Percentiles rank a stretch among this genome's conserved stretches.
These are phyloP conservation scores for Atrichornis clamosus DNA, from an alignment of 2,113 vertebrate species.

Conservation along the genomic window DNA sequence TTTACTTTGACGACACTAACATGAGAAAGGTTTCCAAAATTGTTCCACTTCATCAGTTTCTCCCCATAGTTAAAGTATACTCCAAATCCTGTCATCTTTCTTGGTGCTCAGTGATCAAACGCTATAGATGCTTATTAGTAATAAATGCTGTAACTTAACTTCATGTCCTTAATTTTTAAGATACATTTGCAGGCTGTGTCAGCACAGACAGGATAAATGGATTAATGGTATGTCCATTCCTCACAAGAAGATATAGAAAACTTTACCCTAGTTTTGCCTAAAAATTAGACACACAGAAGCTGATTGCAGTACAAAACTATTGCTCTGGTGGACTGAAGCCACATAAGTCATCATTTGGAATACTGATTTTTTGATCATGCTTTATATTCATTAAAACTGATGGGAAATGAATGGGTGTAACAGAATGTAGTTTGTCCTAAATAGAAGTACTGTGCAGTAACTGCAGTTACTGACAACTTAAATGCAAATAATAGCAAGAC, in stretches of 20 bases:
- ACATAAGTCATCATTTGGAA: not conserved
- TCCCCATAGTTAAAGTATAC: not conserved
- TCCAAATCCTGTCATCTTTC: not conserved
- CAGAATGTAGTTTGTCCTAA: not conserved
- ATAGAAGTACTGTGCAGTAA: not conserved
- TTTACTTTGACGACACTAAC: not conserved
- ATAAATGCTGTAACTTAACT: not conserved
- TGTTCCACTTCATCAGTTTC: not conserved
- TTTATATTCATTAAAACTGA: not conserved
- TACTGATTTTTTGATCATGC: not conserved
- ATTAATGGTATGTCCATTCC: not conserved
- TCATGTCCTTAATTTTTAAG: not conserved
- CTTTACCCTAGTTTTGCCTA: not conserved
- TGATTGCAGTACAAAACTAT: not conserved
- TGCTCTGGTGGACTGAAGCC: not conserved
- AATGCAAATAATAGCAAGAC: not conserved
- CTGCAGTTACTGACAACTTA: not conserved
- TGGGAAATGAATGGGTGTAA: not conserved
- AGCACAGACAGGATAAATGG: not conserved
- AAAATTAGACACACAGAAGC: not conserved
- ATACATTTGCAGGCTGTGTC: not conserved
- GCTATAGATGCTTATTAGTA: not conserved
- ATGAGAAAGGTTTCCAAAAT: not conserved
- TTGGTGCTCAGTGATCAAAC: not conserved
- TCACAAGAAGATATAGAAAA: not conserved